Evolutionary conservation across 2,888 invertebrate genomes (phyloP).

Genomic region (Brenthis hecate): DNA sequence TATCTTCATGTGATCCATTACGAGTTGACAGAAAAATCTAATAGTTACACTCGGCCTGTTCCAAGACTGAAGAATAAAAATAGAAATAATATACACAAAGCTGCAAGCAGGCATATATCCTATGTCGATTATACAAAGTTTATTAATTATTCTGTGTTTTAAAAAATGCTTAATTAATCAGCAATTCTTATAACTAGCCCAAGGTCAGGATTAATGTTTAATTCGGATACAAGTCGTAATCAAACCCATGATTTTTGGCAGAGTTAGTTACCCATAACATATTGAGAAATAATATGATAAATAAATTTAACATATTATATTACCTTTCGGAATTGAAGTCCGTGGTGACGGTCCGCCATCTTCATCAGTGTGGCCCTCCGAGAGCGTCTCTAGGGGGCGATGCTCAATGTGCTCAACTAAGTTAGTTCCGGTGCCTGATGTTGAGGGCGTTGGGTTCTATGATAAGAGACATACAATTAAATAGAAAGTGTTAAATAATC

Average conservation of each 20-base stretch:
- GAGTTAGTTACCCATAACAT: no score
- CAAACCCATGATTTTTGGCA: background rate
- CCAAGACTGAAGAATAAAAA: no score
- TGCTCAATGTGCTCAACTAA: conserved; percentile 40
- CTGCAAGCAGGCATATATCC: no score
- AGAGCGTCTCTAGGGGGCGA: conserved; percentile 63
- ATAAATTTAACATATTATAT: background rate
- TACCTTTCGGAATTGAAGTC: conserved; percentile 59
- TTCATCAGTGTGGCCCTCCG: conserved; percentile 64
- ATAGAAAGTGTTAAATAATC: background rate
- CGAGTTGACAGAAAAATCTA: no score
- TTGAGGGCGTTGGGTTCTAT: conserved; percentile 70
- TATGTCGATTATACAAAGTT: no score
- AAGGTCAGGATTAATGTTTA: no score
- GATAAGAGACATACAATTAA: background rate
- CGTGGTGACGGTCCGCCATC: conserved; percentile 59
- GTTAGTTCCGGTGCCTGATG: conserved; percentile 48
- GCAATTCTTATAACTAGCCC: no score
- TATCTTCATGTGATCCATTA: no score
- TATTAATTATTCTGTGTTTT: no score
- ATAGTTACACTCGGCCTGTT: no score
- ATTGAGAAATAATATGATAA: background rate
- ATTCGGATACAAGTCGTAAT: background rate
- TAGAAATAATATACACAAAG: no score
- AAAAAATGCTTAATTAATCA: no score